phyloP scores from a whole-genome alignment of 1,140 invertebrate species.

The Cecropterus lyciades region DNA sequence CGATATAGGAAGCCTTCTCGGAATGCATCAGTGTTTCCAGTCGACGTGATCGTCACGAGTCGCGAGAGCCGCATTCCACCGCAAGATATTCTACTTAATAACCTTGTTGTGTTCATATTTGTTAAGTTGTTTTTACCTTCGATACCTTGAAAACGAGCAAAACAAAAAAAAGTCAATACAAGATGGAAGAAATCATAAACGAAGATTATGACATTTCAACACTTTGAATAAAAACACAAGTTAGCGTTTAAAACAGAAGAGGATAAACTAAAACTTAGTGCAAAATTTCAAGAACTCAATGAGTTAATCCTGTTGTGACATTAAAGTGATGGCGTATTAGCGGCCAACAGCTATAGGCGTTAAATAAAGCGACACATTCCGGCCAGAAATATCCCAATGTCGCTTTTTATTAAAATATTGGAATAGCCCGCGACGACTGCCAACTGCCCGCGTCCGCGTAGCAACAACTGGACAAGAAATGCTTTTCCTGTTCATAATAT shows the following conservation, averaged over 20 bases:
- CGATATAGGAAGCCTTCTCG: slow-evolving; percentile 10
- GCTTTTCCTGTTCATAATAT: slow-evolving; percentile 24
- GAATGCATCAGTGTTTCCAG: slow-evolving; percentile 9
- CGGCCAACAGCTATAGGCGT: slow-evolving; percentile 24
- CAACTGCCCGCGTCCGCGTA: slow-evolving; percentile 19
- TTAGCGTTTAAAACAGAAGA: no score
- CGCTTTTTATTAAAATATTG: slow-evolving; percentile 34
- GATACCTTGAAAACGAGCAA: neutral
- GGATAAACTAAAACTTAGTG: neutral
- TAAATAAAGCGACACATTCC: slow-evolving; percentile 30
- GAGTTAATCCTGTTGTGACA: slow-evolving; percentile 31
- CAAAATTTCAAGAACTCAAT: neutral
- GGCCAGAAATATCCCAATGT: slow-evolving; percentile 24
- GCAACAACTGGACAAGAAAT: slow-evolving; percentile 5
- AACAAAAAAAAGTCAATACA: neutral
- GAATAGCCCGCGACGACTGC: slow-evolving; percentile 25
- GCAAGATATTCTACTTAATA: neutral
- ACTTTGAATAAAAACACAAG: neutral
- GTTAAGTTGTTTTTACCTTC: neutral
- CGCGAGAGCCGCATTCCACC: slow-evolving; percentile 1
- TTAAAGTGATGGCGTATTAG: slow-evolving; percentile 20
- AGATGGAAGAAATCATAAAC: neutral
- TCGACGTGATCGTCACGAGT: slow-evolving; percentile 7
- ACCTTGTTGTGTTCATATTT: slow-evolving; percentile 3
- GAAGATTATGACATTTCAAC: neutral